Conservation (phyloP, 2,113 vertebrate genomes). For the Melierax canorus region DNA sequence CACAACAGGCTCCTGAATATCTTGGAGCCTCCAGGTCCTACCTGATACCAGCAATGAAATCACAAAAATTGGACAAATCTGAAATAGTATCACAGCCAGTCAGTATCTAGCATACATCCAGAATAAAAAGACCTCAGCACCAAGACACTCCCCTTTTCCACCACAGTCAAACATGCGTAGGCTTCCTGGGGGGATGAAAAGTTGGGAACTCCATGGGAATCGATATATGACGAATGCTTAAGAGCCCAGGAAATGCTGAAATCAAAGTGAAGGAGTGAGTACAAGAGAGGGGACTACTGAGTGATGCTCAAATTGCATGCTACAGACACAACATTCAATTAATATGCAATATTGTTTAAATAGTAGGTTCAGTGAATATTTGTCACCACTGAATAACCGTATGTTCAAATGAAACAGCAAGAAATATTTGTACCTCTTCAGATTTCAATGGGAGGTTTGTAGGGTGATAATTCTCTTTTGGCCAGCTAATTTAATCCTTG, state of each 20-base stretch:
- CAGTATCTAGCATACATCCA: not conserved
- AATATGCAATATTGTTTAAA: not conserved
- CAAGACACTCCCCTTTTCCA: not conserved
- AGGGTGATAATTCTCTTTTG: not conserved
- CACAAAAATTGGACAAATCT: not conserved
- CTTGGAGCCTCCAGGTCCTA: not conserved
- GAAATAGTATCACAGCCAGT: not conserved
- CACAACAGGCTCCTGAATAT: not conserved
- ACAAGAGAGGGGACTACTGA: not conserved
- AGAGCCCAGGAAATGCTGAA: not conserved
- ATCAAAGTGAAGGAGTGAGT: not conserved
- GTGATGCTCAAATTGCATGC: not conserved
- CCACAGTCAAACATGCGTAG: not conserved
- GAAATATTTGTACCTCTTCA: not conserved
- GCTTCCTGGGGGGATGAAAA: not conserved
- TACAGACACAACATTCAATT: not conserved
- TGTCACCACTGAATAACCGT: not conserved
- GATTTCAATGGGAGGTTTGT: not conserved
- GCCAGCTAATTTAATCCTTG: not conserved
- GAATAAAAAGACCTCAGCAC: not conserved
- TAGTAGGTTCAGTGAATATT: not conserved
- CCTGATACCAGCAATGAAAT: not conserved
- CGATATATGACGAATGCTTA: not conserved
- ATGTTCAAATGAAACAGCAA: not conserved
- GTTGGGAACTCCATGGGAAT: not conserved